A percentile compares a stretch with the other conserved stretches of the same genome.
These are phyloP conservation scores for Nansenia antarctica DNA, from an alignment of 2,113 vertebrate species.

Conservation along the genomic window DNA sequence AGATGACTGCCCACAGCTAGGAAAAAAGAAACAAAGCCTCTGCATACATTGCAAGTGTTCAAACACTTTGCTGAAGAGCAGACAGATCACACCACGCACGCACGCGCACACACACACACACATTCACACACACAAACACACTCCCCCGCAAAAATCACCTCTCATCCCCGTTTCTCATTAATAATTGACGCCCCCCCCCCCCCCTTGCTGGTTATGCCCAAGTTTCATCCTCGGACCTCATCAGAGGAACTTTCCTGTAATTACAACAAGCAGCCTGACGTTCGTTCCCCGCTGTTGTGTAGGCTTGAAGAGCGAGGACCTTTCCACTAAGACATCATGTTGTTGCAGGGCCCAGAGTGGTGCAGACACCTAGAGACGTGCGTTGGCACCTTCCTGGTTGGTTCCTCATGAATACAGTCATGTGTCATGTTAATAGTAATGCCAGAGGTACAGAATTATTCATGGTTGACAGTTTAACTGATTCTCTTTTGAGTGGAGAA, in stretches of 20 bases:
- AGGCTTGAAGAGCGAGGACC: slow-evolving; percentile 38
- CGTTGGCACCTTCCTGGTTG: slow-evolving; percentile 48
- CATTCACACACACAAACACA: slow-evolving; percentile 22
- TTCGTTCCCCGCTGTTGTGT: slow-evolving; percentile 58
- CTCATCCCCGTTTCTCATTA: slow-evolving; percentile 56
- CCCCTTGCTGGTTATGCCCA: slow-evolving; percentile 6
- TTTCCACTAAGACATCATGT: slow-evolving; percentile 40
- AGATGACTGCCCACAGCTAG: background rate
- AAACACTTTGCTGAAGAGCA: slow-evolving; percentile 34
- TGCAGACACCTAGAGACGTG: slow-evolving; percentile 60
- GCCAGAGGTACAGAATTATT: background rate
- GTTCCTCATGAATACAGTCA: slow-evolving; percentile 19
- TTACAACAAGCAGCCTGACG: slow-evolving; percentile 61
- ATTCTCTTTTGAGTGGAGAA: background rate
- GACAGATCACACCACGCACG: background rate
- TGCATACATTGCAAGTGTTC: slow-evolving; percentile 33
- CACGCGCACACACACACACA: background rate
- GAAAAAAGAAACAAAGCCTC: background rate
- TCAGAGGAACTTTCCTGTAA: slow-evolving; percentile 62
- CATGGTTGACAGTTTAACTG: slow-evolving; percentile 1
- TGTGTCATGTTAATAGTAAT: slow-evolving; percentile 20
- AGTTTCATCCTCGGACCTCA: slow-evolving; percentile 60
- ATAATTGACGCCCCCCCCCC: slow-evolving; percentile 60
- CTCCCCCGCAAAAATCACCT: slow-evolving; percentile 17
- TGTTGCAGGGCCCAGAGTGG: slow-evolving; percentile 55